These are phyloP conservation scores for Melanostoma mellinum DNA, from an alignment of 2,888 invertebrate species.

Conservation along the genomic window DNA sequence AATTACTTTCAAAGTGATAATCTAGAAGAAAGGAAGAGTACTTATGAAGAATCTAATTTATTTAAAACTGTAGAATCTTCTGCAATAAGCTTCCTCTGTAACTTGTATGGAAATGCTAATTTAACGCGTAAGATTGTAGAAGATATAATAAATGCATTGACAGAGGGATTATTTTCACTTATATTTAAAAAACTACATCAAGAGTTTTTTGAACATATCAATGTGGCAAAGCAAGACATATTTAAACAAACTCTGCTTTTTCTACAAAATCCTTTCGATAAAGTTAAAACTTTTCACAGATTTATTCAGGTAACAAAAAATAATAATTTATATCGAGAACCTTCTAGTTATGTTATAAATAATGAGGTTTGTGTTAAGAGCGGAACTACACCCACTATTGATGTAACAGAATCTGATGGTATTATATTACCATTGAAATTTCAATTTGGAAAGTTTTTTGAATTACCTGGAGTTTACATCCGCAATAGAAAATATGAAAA, in stretches of 20 bases:
- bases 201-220: too few relatives aligned
- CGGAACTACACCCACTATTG: conserved; percentile 2
- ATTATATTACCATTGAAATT: not conserved
- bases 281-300: conserved; percentile 13
- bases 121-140: conserved; percentile 21
- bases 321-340: not conserved
- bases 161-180: conserved; percentile 9
- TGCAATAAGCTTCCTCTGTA: conserved; percentile 14
- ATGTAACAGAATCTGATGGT: conserved; percentile 11
- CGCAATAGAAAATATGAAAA: not conserved
- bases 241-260: too few relatives aligned
- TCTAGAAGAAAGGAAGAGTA: not conserved
- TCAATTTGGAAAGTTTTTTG: conserved; percentile 10
- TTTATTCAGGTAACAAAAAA: conserved; percentile 4
- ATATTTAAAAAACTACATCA: not conserved
- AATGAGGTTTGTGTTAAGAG: conserved; percentile 6
- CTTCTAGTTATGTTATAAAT: conserved; percentile 1
- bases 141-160: conserved; percentile 14
- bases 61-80: conserved; percentile 16
- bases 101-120: conserved; percentile 24
- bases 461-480: not conserved
- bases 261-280: not conserved
- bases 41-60: not conserved
- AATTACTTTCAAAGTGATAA: not conserved
- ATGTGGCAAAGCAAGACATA: too few relatives aligned